phyloP scores from a whole-genome alignment of 2,888 invertebrate species.

The Scaptomyza polygonia region DNA sequence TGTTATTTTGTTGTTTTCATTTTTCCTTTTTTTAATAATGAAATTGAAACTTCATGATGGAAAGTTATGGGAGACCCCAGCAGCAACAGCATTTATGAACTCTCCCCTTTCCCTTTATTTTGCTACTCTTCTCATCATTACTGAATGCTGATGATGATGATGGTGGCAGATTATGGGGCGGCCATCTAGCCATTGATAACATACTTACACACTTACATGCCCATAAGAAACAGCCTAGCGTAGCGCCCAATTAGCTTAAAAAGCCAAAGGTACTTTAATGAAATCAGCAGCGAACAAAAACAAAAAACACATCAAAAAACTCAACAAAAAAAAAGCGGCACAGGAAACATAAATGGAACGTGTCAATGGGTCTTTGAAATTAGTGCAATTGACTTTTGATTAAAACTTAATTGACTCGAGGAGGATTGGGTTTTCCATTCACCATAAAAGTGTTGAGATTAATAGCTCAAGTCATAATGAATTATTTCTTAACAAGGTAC shows the following conservation, averaged over 20 bases:
- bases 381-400: slow-evolving; percentile 1
- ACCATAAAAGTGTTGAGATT: neutral
- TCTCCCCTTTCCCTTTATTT: neutral
- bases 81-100: slow-evolving; percentile 39
- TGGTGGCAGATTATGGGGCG: slow-evolving; percentile 72
- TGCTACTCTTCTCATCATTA: slow-evolving; percentile 1
- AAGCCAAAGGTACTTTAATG: slow-evolving; percentile 5
- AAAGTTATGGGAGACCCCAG: slow-evolving; percentile 66
- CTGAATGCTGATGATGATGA: slow-evolving; percentile 59
- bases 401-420: neutral
- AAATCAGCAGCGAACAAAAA: neutral
- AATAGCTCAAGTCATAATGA: neutral
- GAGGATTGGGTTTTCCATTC: neutral
- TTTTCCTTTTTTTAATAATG: slow-evolving; percentile 56
- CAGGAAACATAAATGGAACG: slow-evolving; percentile 35
- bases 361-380: slow-evolving; percentile 24
- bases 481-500: neutral
- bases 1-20: slow-evolving; percentile 1
- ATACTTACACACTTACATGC: slow-evolving; percentile 50
- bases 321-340: slow-evolving; percentile 3
- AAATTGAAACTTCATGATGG: slow-evolving; percentile 73
- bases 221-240: slow-evolving; percentile 20
- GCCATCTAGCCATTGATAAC: slow-evolving; percentile 72
- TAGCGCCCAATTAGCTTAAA: slow-evolving; percentile 45
- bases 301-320: slow-evolving; percentile 1